Evolutionary conservation across 1,140 invertebrate species (phyloP).

Genomic region (Bombus impatiens): DNA sequence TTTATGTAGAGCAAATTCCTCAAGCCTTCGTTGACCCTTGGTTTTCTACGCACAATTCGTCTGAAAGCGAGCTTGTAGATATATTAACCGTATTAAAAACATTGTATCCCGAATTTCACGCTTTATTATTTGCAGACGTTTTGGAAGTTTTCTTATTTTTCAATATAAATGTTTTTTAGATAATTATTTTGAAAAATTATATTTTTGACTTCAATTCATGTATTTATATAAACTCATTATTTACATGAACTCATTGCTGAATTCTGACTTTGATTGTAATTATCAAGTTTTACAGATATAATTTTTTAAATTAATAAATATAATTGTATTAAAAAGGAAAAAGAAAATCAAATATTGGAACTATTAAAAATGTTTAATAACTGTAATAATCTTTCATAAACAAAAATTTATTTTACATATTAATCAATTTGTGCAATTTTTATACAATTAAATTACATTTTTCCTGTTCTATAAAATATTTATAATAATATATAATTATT

Average conservation of each 20-base stretch:
- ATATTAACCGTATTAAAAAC: slow-evolving; percentile 57
- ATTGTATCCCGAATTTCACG: not conserved
- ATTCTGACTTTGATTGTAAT: not conserved
- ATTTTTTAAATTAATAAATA: slow-evolving; percentile 1
- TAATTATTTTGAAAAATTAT: not conserved
- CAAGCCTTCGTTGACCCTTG: slow-evolving; percentile 31
- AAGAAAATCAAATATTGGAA: not conserved
- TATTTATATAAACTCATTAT: not conserved
- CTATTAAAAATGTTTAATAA: not conserved
- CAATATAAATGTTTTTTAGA: not conserved
- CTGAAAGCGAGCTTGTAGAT: slow-evolving; percentile 28
- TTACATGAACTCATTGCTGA: not conserved
- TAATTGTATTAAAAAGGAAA: not conserved
- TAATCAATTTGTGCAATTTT: not conserved
- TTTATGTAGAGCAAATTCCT: slow-evolving; percentile 56
- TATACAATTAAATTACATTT: not conserved
- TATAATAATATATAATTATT: slow-evolving; percentile 12
- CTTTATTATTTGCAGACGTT: no score
- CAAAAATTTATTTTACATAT: slow-evolving; percentile 7
- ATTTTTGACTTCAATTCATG: not conserved
- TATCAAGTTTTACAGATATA: not conserved
- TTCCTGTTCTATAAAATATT: not conserved
- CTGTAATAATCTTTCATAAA: not conserved
- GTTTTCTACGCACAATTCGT: slow-evolving; percentile 33
- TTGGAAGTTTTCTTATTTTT: not conserved